A percentile compares a stretch with the other conserved stretches of the same genome.
Evolutionary conservation across 2,797 vertebrate genomes (phyloP).

Genomic region (Poecilia velifera): DNA sequence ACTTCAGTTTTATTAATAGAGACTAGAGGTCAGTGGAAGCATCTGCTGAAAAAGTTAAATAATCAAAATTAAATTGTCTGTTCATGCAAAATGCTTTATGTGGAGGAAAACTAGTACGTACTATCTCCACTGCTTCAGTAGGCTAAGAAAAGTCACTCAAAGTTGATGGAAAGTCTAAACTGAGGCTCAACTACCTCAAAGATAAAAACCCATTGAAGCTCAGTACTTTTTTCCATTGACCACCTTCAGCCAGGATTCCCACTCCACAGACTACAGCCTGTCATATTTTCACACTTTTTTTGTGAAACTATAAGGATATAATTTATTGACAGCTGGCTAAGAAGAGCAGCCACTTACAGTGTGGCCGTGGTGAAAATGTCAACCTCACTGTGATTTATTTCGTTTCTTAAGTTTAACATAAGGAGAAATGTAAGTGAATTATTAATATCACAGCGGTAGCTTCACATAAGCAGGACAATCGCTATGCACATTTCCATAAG

Average conservation of each 20-base stretch:
- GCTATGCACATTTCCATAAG: constrained; percentile 6
- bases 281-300: no score
- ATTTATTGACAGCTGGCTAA: neutral
- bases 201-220: neutral
- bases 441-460: neutral
- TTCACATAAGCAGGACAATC: constrained; percentile 9
- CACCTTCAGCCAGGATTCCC: neutral
- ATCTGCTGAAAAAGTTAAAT: neutral
- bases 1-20: no score
- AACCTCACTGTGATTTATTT: neutral
- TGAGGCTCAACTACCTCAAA: neutral
- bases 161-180: neutral
- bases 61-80: neutral
- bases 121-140: neutral
- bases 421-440: neutral
- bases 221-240: neutral
- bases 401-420: neutral
- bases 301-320: neutral
- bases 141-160: neutral
- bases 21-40: neutral
- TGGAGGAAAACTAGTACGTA: neutral
- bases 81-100: neutral
- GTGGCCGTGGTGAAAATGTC: neutral
- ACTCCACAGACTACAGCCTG: no score
- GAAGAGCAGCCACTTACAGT: neutral